Evolutionary conservation across 2,888 invertebrate genomes (phyloP), one percentile per base, ranked within the genome.

Genomic region (Erebia palarica): DNA sequence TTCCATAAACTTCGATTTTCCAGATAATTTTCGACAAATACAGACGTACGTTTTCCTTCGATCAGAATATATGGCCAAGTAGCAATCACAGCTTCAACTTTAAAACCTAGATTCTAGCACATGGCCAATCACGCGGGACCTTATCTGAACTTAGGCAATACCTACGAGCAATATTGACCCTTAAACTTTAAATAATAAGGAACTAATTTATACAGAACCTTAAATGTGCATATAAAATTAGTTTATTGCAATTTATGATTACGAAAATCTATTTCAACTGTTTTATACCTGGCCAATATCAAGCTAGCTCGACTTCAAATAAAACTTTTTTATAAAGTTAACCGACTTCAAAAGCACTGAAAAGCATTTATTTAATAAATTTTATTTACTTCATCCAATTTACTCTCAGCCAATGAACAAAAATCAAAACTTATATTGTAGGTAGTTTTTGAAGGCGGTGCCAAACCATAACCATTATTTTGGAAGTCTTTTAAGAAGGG

Each of bases 11-110:
- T 11, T 47, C 16, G 7, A 16, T 44, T n/a, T 60, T 16, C 58
- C 36, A 59, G 36, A 36, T 36, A 27, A 3, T 27, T 59, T 21
- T 13, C 8, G 8, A 16, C n/a, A 53, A 53, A 53, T 51, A 51
- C 5, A 51, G n/a, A 51, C 58, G n/a, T 51, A 53, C 8, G 42
- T 42, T 42, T 59, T n/a, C 18, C 49, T 49, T 49, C 49, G 63
- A 21, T 27, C 14, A 11, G 18, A 9, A 42, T 13, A 51, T 51
- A 51, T 64, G 13, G 64, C 51, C 36, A 59, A 14, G 64, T 64
- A 36, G 49, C 64, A 51, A 27, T 51, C 64, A 49, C 64, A 75
- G 75, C 69, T 75, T 73, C 75, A 72, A 70, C 70, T 73, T 65
- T 70, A 64, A 53, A 66, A 71, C 44, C 63, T 69, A 69, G 69